Base-by-base conservation (phyloP, 1,140 invertebrate species). In the Brachionus rubens region DNA sequence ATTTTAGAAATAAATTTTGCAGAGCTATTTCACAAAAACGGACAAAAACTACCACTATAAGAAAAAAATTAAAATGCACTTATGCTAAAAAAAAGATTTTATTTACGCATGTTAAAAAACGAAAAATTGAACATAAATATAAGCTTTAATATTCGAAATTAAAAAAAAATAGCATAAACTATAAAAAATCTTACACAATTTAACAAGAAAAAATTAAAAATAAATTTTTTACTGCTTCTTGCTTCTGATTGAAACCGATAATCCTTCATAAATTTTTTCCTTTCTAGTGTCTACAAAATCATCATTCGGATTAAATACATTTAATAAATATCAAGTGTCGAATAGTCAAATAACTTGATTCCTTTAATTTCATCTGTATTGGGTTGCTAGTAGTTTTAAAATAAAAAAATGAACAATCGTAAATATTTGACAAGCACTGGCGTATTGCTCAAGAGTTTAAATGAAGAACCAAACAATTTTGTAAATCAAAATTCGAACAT, bases 361-460 rank as follows among this genome's bases (percentile, higher is more conserved):
- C 33, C 7, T 10, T 36, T 33, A 36, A 36, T 36, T 19, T 9
- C 28, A 33, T 28, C 24, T n/a, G n/a, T n/a, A n/a, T n/a, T n/a
- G n/a, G 9, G 33, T 9, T 36, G 33, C 3, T 36, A 36, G 33
- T 36, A 36, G n/a, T n/a, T n/a, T n/a, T n/a, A 36, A 36, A 36
- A 59, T n/a, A 16, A 36, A 19, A 33, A 16, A 16, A 72, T 72
- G 68, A 72, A 72, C 68, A 72, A 72, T 41, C 43, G 46, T n/a
- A 72, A 72, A 28, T 72, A 21, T 30, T 72, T 72, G 46, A 72
- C 68, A 7, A 72, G 68, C 46, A 72, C 68, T 14, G 68, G 68
- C 24, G 33, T 72, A 19, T 33, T 72, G 16, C 46, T 72, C 10
- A 72, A 72, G 19, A 72, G 24, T 50, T 10, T 72, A 19, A 54